Percentiles rank a stretch among this genome's conserved stretches.
Evolutionary conservation across 2,888 invertebrate species (phyloP).

Genomic region (Melanostoma scalare): DNA sequence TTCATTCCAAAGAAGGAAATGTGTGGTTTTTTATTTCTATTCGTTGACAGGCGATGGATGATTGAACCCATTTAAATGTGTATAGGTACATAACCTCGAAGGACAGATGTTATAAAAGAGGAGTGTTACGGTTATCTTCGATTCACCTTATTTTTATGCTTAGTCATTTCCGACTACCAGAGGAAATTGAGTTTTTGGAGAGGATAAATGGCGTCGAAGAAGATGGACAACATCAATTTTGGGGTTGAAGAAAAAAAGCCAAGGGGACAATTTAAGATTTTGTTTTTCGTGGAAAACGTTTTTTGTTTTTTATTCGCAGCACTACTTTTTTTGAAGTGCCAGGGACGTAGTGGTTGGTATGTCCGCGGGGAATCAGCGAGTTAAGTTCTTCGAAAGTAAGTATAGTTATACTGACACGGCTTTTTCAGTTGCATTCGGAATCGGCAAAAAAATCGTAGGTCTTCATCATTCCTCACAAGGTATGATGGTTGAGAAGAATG

Average conservation of each 20-base stretch:
- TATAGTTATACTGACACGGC: too few species aligned
- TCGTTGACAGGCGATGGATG: conserved; percentile 44
- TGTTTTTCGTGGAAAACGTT: too few species aligned
- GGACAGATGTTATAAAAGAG: conserved; percentile 16
- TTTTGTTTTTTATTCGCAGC: too few species aligned
- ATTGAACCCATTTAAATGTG: conserved; percentile 47
- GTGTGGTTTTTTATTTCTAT: conserved; percentile 49
- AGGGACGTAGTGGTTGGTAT: too few species aligned
- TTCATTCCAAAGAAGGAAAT: neutral
- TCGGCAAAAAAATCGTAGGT: too few species aligned
- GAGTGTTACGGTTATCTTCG: conserved; percentile 52
- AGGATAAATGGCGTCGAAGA: conserved; percentile 21
- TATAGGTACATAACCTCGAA: conserved; percentile 8
- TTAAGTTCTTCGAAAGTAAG: too few species aligned
- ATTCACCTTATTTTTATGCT: conserved; percentile 70
- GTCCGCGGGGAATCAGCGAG: too few species aligned
- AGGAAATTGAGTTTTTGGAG: conserved; percentile 68
- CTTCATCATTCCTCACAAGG: too few species aligned
- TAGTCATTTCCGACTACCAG: conserved; percentile 49
- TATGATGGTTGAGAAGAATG: too few species aligned
- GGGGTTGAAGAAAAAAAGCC: conserved; percentile 22
- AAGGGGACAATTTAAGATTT: neutral
- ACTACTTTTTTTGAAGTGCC: too few species aligned
- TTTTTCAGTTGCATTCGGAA: too few species aligned
- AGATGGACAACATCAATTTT: conserved; percentile 7